A percentile compares a stretch with the other conserved stretches of the same genome.
Evolutionary conservation across 2,888 invertebrate genomes (phyloP).

Genomic region (Hydroisotoma schaefferi): DNA sequence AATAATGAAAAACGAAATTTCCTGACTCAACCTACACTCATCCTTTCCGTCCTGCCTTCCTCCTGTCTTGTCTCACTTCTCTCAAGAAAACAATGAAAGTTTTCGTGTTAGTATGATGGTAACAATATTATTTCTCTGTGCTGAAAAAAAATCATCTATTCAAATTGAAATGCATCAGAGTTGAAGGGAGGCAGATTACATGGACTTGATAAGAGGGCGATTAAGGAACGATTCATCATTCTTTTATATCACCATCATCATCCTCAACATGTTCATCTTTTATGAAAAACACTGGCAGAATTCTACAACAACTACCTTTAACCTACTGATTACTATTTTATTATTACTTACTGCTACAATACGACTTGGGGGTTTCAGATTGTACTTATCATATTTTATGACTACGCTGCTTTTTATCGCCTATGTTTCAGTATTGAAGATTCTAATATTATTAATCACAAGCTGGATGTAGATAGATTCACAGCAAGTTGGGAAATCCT

Average conservation of each 20-base stretch:
- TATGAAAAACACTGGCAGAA: not conserved
- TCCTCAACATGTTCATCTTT: conserved; percentile 3
- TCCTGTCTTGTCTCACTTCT: not conserved
- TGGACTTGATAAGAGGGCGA: conserved; percentile 41
- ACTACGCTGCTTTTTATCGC: not conserved
- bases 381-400: no score
- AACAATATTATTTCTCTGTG: not conserved
- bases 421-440: not conserved
- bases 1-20: not conserved
- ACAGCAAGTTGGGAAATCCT: conserved; percentile 2
- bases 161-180: conserved; percentile 7
- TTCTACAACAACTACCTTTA: no score
- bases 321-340: no score
- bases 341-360: no score
- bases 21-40: not conserved
- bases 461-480: no score
- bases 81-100: not conserved
- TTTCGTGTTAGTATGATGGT: not conserved
- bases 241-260: conserved; percentile 22
- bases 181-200: conserved; percentile 27
- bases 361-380: no score
- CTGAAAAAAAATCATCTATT: not conserved
- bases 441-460: not conserved
- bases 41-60: not conserved
- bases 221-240: conserved; percentile 46